These are phyloP conservation scores for Melanchra persicariae DNA, from an alignment of 2,888 invertebrate species.

Conservation along the genomic window DNA sequence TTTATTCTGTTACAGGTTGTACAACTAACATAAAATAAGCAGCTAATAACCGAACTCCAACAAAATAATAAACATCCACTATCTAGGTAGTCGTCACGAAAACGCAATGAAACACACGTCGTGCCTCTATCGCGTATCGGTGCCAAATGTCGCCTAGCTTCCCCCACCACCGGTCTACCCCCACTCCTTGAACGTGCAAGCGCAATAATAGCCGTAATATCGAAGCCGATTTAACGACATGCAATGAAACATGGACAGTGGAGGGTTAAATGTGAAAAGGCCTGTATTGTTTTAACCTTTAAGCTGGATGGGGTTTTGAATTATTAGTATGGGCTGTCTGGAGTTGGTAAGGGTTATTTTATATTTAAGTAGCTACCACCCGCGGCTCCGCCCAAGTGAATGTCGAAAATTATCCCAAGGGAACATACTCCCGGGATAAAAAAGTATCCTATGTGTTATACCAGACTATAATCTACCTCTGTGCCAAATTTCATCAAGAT, in stretches of 20 bases:
- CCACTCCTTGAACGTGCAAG: conserved; percentile 61
- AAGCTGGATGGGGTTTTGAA: conserved; percentile 39
- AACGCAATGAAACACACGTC: conserved; percentile 57
- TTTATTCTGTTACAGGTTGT: no score
- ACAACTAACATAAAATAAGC: conserved; percentile 3
- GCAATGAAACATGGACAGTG: conserved; percentile 61
- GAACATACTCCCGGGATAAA: no score
- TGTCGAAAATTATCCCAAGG: no score
- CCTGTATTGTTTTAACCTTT: conserved; percentile 61
- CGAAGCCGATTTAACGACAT: conserved; percentile 64
- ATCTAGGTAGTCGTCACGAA: conserved; percentile 44
- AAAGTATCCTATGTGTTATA: no score
- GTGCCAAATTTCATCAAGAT: no score
- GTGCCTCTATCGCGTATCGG: conserved; percentile 28
- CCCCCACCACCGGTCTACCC: conserved; percentile 24
- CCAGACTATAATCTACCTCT: no score
- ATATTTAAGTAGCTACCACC: no score
- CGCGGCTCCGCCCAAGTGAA: no score
- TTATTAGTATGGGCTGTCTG: conserved; percentile 23
- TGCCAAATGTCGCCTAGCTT: conserved; percentile 64
- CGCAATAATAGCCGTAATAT: conserved; percentile 65
- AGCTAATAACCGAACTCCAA: conserved; percentile 1
- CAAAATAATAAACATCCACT: conserved; percentile 41
- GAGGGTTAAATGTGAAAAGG: conserved; percentile 60
- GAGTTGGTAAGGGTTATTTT: not conserved